Evolutionary conservation across 2,888 invertebrate species (phyloP).

Genomic region (Gisinianus flammeolus): DNA sequence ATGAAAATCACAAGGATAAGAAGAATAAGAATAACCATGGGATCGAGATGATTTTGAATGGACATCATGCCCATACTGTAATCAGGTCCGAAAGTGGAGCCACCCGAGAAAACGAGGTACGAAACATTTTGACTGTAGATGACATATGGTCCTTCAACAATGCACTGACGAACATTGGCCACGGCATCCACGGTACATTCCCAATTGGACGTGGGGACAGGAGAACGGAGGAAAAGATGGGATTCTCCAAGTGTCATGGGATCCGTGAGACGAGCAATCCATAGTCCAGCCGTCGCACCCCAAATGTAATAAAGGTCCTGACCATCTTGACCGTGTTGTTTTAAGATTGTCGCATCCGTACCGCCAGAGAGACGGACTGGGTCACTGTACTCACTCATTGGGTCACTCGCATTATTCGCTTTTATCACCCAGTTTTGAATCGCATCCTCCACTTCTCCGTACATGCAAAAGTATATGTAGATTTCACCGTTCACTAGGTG

Average conservation of each 20-base stretch:
- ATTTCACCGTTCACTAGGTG: constrained; percentile 33
- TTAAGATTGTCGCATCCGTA: constrained; percentile 28
- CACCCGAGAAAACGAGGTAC: constrained; percentile 46
- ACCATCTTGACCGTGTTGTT: constrained; percentile 11
- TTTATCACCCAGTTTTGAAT: constrained; percentile 15
- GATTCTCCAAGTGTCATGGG: constrained; percentile 20
- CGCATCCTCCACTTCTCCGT: not conserved
- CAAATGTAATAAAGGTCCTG: constrained; percentile 41
- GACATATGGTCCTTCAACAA: constrained; percentile 44
- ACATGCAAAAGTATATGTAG: constrained; percentile 36
- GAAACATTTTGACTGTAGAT: constrained; percentile 44
- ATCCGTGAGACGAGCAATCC: constrained; percentile 42
- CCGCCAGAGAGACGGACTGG: constrained; percentile 15
- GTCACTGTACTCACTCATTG: constrained; percentile 15
- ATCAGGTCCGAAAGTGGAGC: constrained; percentile 42
- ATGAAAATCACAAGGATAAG: too few species aligned
- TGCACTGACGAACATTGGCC: constrained; percentile 12
- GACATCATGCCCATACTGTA: constrained; percentile 47
- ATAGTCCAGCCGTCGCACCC: constrained; percentile 32
- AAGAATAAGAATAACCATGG: constrained; percentile 39
- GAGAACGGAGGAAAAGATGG: constrained; percentile 20
- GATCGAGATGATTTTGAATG: constrained; percentile 39
- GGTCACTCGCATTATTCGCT: constrained; percentile 17
- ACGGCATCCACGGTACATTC: constrained; percentile 39
- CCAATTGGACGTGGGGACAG: constrained; percentile 34